phyloP scores from a whole-genome alignment of 2,888 invertebrate species.

The Drosophila helvetica region DNA sequence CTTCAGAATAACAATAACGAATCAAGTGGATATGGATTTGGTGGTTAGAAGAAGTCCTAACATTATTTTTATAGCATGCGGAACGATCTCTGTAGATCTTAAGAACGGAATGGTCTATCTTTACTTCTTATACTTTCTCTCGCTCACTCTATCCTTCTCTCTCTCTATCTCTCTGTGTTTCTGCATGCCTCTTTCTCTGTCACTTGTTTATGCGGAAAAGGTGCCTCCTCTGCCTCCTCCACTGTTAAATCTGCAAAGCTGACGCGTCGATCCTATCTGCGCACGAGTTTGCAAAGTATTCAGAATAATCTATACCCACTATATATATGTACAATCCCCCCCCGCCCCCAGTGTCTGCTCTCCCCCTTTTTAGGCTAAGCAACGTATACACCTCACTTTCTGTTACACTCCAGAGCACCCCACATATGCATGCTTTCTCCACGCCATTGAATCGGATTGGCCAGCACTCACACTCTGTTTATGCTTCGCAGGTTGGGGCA shows the following conservation, averaged over 20 bases:
- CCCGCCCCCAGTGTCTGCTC: background rate
- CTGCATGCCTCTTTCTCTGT: conserved; percentile 62
- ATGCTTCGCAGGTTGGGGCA: conserved; percentile 82
- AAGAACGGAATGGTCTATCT: conserved; percentile 38
- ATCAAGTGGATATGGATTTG: conserved; percentile 69
- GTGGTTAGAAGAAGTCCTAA: conserved; percentile 77
- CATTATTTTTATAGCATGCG: conserved; percentile 28
- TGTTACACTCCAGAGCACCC: conserved; percentile 33
- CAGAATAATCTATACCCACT: conserved; percentile 6
- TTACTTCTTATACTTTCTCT: conserved; percentile 12
- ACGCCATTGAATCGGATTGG: background rate
- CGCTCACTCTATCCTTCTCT: conserved; percentile 16
- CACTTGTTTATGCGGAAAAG: conserved; percentile 35
- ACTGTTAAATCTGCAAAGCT: conserved; percentile 77
- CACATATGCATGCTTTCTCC: conserved; percentile 54
- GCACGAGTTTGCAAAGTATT: conserved; percentile 83
- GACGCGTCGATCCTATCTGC: conserved; percentile 81
- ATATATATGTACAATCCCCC: background rate
- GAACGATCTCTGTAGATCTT: conserved; percentile 21
- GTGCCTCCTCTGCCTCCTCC: conserved; percentile 43
- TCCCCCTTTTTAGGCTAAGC: conserved; percentile 8
- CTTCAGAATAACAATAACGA: conserved; percentile 80
- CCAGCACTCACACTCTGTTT: conserved; percentile 2
- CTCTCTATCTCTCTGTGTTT: conserved; percentile 27
- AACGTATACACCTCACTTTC: conserved; percentile 18